phyloP scores from a whole-genome alignment of 92 coral and sea anemone genomes.

The Metridium senile region DNA sequence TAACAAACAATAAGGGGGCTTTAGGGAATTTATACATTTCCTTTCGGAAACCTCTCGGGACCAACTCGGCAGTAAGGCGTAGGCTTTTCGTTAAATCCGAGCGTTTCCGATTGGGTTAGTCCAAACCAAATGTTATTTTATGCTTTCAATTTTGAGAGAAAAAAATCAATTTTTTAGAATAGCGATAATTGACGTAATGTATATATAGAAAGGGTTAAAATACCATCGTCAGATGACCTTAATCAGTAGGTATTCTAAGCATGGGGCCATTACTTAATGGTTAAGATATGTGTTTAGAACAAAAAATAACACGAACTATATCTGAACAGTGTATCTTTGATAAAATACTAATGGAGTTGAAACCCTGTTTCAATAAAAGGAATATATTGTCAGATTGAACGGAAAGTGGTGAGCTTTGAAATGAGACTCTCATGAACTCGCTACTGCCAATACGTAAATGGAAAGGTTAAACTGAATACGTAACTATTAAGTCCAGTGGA shows the following conservation, averaged over 20 bases:
- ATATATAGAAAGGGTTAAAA: not conserved
- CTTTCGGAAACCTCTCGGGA: conserved; percentile 32
- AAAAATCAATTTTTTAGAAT: too few relatives aligned
- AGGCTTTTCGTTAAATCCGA: conserved; percentile 13
- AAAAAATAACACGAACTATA: not conserved
- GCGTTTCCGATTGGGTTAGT: not conserved
- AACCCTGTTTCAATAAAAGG: too few relatives aligned
- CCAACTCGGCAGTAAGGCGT: conserved; percentile 25
- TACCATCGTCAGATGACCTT: not conserved
- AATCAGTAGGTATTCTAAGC: not conserved
- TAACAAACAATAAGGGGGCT: not conserved
- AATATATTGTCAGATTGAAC: too few relatives aligned
- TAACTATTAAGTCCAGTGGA: too few relatives aligned
- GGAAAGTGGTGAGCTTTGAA: too few relatives aligned
- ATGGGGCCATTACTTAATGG: not conserved
- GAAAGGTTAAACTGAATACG: too few relatives aligned
- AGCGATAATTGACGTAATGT: too few relatives aligned
- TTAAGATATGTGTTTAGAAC: not conserved
- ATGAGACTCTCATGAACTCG: too few relatives aligned
- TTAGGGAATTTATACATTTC: not conserved
- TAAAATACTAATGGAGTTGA: too few relatives aligned
- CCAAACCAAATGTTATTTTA: not conserved
- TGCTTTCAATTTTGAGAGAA: too few relatives aligned
- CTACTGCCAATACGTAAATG: too few relatives aligned
- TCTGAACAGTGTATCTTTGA: too few relatives aligned